phyloP scores from a whole-genome alignment of 1,140 invertebrate species.

The Chionoecetes opilio region DNA sequence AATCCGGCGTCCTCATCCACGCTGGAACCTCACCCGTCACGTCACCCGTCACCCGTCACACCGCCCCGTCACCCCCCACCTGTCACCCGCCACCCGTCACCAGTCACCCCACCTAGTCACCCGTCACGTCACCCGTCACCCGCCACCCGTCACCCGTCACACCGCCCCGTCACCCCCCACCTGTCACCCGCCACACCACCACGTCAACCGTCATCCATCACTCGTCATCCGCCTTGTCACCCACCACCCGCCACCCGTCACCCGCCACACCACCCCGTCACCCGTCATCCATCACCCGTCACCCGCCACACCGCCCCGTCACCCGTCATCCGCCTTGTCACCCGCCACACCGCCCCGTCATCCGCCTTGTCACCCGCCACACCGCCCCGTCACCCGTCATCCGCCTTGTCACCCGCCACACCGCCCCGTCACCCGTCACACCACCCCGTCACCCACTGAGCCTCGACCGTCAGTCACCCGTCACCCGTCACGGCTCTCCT shows the following conservation, averaged over 20 bases:
- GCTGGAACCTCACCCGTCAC: not conserved
- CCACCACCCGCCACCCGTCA: not conserved
- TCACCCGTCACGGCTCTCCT: not conserved
- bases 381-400: not conserved
- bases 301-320: not conserved
- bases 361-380: not conserved
- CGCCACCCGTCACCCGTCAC: not conserved
- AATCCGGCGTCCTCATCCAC: not conserved
- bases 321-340: not conserved
- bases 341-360: not conserved
- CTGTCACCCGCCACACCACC: not conserved
- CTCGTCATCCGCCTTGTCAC: no score
- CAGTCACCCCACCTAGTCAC: not conserved
- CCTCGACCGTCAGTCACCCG: not conserved
- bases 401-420: not conserved
- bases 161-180: not conserved
- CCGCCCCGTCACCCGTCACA: not conserved
- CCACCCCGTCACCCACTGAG: not conserved
- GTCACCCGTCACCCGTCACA: constrained; percentile 6
- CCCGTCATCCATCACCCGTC: not conserved
- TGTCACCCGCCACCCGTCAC: not conserved
- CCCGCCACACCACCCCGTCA: not conserved
- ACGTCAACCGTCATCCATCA: not conserved
- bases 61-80: not conserved
- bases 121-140: not conserved